Base-by-base conservation (phyloP, 1,140 invertebrate species). In the Hestina assimilis region DNA sequence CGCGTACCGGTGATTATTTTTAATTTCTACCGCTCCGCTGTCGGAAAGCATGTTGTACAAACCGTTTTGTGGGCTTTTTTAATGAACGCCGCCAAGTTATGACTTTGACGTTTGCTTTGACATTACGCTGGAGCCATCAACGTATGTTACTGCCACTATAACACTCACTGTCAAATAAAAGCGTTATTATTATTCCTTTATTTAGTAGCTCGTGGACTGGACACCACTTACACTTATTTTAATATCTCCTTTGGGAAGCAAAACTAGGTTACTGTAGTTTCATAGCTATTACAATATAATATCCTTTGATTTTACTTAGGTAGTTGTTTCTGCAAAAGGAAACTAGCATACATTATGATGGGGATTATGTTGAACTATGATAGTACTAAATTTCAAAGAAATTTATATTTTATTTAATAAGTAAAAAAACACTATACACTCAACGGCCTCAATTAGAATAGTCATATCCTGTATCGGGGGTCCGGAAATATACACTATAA, bases 1-100 rank as follows among this genome's bases (percentile, higher is more conserved):
- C 61, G 53, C 69, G 64, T 66, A 53, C 62, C 64, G 63, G 70
- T 75, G 75, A 86, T 86, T 83, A 83, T 73, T 86, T 83, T 83
- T 86, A 83, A 83, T 83, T 79, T 71, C 75, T 71, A 78, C 73
- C 71, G 65, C 75, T 78, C 71, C 64, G 72, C 54, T 70, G 63
- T 77, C 71, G 62, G 72, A 69, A 79, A 73, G 65, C 74, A 74
- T 74, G 77, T 75, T 66, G 68, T 66, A 76, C 72, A 75, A 76
- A 80, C 66, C 69, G 73, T 71, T 79, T 69, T 79, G 69, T 70
- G 62, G 65, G 59, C 70, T 75, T 76, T 79, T 78, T 74, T 75
- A 80, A 79, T 72, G 66, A 79, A 78, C 70, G 63, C 66, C 71
- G 61, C 70, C 69, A 66, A 72, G 63, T 72, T 72, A 68, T 53